A percentile compares a stretch with the other conserved stretches of the same genome.
Evolutionary conservation across 2,113 vertebrate species (phyloP).

Genomic region (Ploceus nigricollis): DNA sequence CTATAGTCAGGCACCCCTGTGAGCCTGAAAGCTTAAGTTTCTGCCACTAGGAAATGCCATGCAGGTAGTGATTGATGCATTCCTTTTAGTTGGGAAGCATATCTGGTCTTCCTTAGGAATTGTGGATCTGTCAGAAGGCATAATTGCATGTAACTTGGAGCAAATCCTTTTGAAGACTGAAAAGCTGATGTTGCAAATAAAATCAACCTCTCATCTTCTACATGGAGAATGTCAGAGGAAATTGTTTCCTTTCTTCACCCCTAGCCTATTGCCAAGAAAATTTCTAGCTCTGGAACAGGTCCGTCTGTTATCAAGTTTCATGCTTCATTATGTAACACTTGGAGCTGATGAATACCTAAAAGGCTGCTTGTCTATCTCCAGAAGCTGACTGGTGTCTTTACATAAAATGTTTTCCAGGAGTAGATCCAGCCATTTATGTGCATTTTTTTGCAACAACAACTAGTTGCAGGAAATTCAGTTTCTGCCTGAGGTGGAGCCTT

Average conservation of each 20-base stretch:
- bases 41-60: not conserved
- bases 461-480: not conserved
- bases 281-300: not conserved
- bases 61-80: not conserved
- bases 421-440: not conserved
- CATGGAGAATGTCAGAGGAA: not conserved
- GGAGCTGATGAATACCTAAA: not conserved
- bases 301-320: not conserved
- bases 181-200: not conserved
- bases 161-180: not conserved
- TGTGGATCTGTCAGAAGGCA: not conserved
- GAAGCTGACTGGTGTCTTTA: not conserved
- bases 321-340: not conserved
- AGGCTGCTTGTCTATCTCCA: not conserved
- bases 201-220: not conserved
- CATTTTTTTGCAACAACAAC: not conserved
- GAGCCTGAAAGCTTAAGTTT: not conserved
- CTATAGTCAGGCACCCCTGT: not conserved
- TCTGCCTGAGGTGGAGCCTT: not conserved
- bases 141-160: not conserved
- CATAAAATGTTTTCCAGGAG: not conserved
- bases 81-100: not conserved
- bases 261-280: not conserved
- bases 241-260: not conserved
- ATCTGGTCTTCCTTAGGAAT: not conserved